These are phyloP conservation scores for Masticophis lateralis DNA, from an alignment of 2,797 vertebrate genomes.

Conservation along the genomic window DNA sequence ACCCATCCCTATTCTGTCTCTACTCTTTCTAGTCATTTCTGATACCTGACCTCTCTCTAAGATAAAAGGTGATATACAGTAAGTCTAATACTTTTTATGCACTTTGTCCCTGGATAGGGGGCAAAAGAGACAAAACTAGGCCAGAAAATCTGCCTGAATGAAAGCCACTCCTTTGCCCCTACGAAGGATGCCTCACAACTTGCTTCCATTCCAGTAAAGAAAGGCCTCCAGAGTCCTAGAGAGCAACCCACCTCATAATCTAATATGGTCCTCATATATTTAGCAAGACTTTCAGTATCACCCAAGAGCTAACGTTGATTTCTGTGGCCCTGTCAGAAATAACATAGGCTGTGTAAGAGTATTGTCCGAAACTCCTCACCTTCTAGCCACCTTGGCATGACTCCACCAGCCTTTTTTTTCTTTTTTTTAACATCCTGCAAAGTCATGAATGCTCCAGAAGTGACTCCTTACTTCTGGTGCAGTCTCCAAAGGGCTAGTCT, in stretches of 20 bases:
- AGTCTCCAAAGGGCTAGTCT: background rate
- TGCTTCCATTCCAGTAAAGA: background rate
- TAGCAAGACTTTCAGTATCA: background rate
- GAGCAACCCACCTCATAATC: background rate
- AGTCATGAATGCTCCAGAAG: background rate
- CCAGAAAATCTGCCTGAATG: background rate
- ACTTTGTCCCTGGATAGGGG: background rate
- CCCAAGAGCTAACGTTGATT: slow-evolving; percentile 54
- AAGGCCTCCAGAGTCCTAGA: background rate
- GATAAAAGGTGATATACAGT: background rate
- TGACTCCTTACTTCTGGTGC: background rate
- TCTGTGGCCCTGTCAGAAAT: background rate
- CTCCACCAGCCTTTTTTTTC: background rate
- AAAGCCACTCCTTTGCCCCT: background rate
- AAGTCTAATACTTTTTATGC: background rate
- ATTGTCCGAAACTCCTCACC: background rate
- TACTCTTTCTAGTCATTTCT: background rate
- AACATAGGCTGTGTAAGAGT: background rate
- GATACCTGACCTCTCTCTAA: background rate
- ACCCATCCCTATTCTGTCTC: background rate
- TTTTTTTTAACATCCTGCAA: background rate
- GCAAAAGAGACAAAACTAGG: background rate
- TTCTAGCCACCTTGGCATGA: background rate
- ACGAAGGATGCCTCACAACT: background rate
- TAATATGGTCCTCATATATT: background rate